Conservation (phyloP, 2,888 invertebrate genomes). For the Ypsolopha scabrella region DNA sequence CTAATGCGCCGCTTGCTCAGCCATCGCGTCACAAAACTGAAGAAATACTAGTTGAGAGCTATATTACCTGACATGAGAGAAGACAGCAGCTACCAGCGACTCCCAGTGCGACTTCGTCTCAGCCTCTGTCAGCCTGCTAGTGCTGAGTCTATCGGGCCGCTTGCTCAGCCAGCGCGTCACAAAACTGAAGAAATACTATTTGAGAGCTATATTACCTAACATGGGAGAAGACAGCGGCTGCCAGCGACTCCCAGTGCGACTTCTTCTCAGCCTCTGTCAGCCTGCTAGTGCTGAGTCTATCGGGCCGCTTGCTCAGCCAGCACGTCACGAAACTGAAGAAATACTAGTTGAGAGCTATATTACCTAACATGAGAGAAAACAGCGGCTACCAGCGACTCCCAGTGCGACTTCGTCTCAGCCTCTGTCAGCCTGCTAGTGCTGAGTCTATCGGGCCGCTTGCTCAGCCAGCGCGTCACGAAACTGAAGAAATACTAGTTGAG, state of each 20-base stretch:
- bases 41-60: background rate
- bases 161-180: constrained; percentile 83
- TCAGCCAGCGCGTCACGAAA: constrained; percentile 83
- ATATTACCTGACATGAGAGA: constrained; percentile 61
- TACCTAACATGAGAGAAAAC: constrained; percentile 80
- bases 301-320: constrained; percentile 83
- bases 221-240: constrained; percentile 80
- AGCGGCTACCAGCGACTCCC: constrained; percentile 77
- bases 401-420: constrained; percentile 68
- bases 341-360: background rate
- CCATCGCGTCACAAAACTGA: constrained; percentile 77
- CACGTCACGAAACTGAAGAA: constrained; percentile 62
- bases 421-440: constrained; percentile 51
- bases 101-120: constrained; percentile 72
- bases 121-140: constrained; percentile 73
- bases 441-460: constrained; percentile 73
- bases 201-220: background rate
- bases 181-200: background rate
- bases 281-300: constrained; percentile 54
- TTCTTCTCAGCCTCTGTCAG: constrained; percentile 72
- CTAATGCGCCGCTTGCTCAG: constrained; percentile 76
- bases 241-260: constrained; percentile 74
- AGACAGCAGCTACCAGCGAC: constrained; percentile 78
- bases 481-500: constrained; percentile 29
- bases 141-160: constrained; percentile 70